A percentile compares a stretch with the other conserved stretches of the same genome.
These are phyloP conservation scores for Trichonephila clavipes DNA, from an alignment of 1,140 invertebrate genomes.

Conservation along the genomic window DNA sequence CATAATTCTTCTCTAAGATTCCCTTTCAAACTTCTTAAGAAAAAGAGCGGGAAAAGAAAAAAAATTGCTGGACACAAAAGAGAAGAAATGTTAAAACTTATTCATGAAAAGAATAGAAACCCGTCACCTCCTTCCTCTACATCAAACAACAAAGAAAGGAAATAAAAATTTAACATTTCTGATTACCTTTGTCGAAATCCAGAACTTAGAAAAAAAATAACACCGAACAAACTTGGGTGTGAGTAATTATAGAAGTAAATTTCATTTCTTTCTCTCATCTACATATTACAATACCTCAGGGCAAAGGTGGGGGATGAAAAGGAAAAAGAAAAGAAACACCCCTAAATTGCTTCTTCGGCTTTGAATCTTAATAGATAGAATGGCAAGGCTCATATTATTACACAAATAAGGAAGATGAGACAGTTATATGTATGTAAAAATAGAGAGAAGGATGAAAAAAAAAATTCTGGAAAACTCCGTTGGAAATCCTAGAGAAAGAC, in stretches of 20 bases:
- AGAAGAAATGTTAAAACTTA: background rate
- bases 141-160: conserved; percentile 17
- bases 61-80: background rate
- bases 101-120: conserved; percentile 3
- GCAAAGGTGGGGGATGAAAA: background rate
- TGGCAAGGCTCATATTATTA: background rate
- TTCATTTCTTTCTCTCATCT: conserved; percentile 59
- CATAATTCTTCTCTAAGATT: conserved; percentile 20
- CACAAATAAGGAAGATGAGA: conserved; percentile 30
- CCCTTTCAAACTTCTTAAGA: conserved; percentile 12
- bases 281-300: conserved; percentile 46
- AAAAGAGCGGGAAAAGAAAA: background rate
- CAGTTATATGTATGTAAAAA: background rate
- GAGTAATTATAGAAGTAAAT: conserved; percentile 68
- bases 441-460: background rate
- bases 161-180: conserved; percentile 46
- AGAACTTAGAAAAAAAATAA: conserved; percentile 37
- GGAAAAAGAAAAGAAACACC: background rate
- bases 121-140: background rate
- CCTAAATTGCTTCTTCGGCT: conserved; percentile 3
- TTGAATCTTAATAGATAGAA: conserved; percentile 15
- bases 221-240: conserved; percentile 43
- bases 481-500: background rate
- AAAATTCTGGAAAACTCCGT: background rate
- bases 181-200: conserved; percentile 44